Conservation (phyloP, 2,113 vertebrate species). For the Scopus umbretta region DNA sequence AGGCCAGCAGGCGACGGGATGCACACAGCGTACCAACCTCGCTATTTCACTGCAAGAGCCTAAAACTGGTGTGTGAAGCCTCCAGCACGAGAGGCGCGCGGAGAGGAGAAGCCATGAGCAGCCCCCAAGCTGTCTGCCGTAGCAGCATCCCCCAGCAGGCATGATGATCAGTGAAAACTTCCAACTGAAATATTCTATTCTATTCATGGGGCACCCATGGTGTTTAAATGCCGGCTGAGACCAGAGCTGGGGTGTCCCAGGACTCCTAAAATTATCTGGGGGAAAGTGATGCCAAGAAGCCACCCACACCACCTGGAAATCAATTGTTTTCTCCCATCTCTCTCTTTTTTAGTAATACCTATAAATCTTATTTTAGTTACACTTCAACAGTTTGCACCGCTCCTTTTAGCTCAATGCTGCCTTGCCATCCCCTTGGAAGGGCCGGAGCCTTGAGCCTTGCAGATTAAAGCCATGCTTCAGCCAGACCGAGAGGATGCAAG, state of each 20-base stretch:
- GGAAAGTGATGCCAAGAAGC: rapidly evolving
- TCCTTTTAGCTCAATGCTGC: neutral
- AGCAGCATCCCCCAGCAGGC: neutral
- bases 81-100: neutral
- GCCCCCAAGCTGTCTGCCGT: neutral
- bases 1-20: neutral
- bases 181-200: neutral
- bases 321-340: neutral
- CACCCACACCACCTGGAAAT: neutral
- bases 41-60: rapidly evolving
- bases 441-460: neutral
- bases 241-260: neutral
- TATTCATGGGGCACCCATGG: neutral
- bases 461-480: neutral
- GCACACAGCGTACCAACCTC: neutral
- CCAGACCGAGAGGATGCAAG: neutral
- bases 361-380: neutral
- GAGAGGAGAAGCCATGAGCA: neutral
- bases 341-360: neutral
- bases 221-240: neutral
- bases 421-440: neutral
- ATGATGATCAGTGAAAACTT: neutral
- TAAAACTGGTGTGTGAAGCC: neutral
- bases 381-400: neutral
- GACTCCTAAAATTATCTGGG: neutral